Evolutionary conservation across 2,888 invertebrate genomes (phyloP), one percentile per base, ranked within the genome.

Genomic region (Asteroscopus sphinx): DNA sequence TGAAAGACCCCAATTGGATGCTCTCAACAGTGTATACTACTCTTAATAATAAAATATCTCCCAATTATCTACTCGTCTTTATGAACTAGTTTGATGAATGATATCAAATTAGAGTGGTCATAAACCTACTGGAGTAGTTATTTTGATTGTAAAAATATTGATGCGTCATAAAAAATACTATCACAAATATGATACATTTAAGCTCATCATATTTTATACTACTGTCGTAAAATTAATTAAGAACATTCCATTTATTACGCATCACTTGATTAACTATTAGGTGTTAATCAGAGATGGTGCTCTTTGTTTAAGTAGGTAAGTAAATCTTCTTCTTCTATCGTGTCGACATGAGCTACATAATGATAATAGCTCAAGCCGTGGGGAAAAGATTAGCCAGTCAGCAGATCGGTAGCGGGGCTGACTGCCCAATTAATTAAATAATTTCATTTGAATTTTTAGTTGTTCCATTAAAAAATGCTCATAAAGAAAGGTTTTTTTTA

Each of bases 91-190:
- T 73, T 76, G 76, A 79, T 73, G 65, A 72, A 78, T 67, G 68
- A 73, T 67, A 48, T 59, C 68, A 73, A 76, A 78, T 81, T 73
- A 76, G 76, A 76, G 69, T 67, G 72, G 53, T 68, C 63, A 73
- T 78, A 79, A 78, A 82, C 70, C 69, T 72, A 78, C 73, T 68
- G 77, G 64, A 76, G 73, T 59, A 66, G 61, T 75, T 69, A 76
- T 79, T 69, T 68, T 60, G 68, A 73, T 77, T 68, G 57, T 75
- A 77, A 77, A 81, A 81, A 77, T 77, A 77, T 79, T 79, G 77
- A 74, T 74, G 68, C 44, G 66, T 64, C 48, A 63, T 80, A 79
- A 78, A 80, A 67, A 48, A 64, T 69, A n/a, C n/a, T n/a, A 78
- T 71, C 69, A 71, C 68, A 74, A 75, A 77, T 66, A 73, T 73